These are phyloP conservation scores for Eilema sororculum DNA, from an alignment of 2,888 invertebrate genomes.

Conservation along the genomic window DNA sequence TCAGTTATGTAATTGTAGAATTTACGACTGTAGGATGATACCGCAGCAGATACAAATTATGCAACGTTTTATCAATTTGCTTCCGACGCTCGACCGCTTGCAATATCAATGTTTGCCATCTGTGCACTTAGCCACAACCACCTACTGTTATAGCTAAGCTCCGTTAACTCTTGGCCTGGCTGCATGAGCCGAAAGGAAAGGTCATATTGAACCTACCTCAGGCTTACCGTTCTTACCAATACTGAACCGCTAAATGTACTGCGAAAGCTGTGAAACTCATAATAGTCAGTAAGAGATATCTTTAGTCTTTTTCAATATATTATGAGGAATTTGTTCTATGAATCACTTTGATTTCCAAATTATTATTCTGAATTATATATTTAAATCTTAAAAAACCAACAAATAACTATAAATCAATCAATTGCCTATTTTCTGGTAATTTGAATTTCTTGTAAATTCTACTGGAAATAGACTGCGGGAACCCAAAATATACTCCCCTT, in stretches of 20 bases:
- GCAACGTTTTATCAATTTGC: conserved; percentile 77
- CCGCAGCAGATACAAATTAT: conserved; percentile 71
- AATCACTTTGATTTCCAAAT: too few relatives aligned
- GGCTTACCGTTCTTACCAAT: conserved; percentile 20
- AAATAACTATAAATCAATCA: too few relatives aligned
- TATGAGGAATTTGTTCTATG: too few relatives aligned
- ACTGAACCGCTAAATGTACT: conserved; percentile 23
- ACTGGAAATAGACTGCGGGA: too few relatives aligned
- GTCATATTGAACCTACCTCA: conserved; percentile 29
- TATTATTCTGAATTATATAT: too few relatives aligned
- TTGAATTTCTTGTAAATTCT: too few relatives aligned
- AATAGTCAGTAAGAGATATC: conserved; percentile 40
- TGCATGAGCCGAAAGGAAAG: conserved; percentile 37
- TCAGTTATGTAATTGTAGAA: conserved; percentile 58
- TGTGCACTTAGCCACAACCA: conserved; percentile 57
- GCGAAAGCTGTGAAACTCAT: conserved; percentile 41
- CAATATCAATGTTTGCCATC: conserved; percentile 66
- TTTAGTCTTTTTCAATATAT: conserved; percentile 24
- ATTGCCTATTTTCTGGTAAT: too few relatives aligned
- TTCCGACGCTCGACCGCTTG: conserved; percentile 59
- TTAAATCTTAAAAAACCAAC: too few relatives aligned
- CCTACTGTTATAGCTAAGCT: conserved; percentile 40
- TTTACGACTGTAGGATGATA: conserved; percentile 38
- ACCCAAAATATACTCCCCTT: too few relatives aligned
- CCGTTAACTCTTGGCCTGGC: conserved; percentile 35